These are phyloP conservation scores for Perognathus longimembris DNA, from an alignment of 2,113 vertebrate genomes.

Conservation along the genomic window DNA sequence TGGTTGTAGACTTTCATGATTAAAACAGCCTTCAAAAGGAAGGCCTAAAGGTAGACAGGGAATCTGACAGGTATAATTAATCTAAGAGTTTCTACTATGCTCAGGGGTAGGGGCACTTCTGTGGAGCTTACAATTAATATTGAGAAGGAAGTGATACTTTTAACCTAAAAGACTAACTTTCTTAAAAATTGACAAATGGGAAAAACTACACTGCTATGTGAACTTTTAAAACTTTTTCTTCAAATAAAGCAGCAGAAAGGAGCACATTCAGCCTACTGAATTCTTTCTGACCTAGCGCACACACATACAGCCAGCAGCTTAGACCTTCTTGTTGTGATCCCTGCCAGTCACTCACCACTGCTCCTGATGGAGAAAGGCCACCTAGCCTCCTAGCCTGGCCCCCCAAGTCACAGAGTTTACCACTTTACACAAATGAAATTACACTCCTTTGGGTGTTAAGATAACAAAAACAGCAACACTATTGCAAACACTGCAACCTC, in stretches of 20 bases:
- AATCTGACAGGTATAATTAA: slow-evolving; percentile 24
- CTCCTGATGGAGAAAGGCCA: not conserved
- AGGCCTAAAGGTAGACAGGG: not conserved
- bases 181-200: not conserved
- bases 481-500: not conserved
- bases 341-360: not conserved
- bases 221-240: not conserved
- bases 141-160: not conserved
- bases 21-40: slow-evolving; percentile 35
- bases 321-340: no score
- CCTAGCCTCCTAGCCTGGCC: not conserved
- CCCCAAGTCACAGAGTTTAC: not conserved
- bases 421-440: not conserved
- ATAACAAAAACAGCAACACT: not conserved
- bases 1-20: not conserved
- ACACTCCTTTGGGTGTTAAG: not conserved
- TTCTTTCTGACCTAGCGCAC: no score
- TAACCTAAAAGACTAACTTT: slow-evolving; percentile 18
- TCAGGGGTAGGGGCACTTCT: not conserved
- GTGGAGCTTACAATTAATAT: slow-evolving; percentile 21
- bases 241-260: not conserved
- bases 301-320: fast-evolving
- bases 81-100: not conserved
- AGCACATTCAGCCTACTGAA: not conserved
- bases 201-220: not conserved